These are phyloP conservation scores for Spicauda simplicius DNA, from an alignment of 2,888 invertebrate species.

Conservation along the genomic window DNA sequence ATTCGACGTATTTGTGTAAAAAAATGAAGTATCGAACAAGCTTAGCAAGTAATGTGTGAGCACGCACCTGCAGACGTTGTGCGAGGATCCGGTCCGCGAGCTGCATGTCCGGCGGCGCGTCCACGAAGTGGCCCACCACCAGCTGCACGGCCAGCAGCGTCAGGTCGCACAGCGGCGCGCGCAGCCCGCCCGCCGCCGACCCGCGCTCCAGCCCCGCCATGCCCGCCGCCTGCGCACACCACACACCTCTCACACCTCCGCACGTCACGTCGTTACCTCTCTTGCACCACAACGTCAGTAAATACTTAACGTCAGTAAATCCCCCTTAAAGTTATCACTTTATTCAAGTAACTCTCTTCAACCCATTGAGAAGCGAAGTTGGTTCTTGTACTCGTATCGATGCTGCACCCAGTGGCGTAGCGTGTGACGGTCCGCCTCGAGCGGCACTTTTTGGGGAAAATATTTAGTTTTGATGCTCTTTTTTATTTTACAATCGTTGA, in stretches of 20 bases:
- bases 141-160: slow-evolving; percentile 94
- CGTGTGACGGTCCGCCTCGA: no score
- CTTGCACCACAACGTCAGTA: neutral
- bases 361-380: no score
- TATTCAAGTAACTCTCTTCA: no score
- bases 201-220: slow-evolving; percentile 90
- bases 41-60: slow-evolving; percentile 35
- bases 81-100: slow-evolving; percentile 88
- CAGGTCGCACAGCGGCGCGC: slow-evolving; percentile 94
- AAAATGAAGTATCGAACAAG: no score
- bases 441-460: no score
- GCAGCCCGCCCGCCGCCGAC: slow-evolving; percentile 88
- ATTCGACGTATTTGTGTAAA: no score
- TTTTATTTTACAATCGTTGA: no score
- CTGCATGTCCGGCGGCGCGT: slow-evolving; percentile 91
- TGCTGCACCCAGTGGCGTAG: no score
- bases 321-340: no score
- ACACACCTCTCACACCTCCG: neutral
- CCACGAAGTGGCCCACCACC: slow-evolving; percentile 92
- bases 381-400: no score
- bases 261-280: neutral
- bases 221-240: slow-evolving; percentile 86
- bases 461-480: no score
- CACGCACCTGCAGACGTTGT: slow-evolving; percentile 87
- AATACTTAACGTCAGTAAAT: neutral